Evolutionary conservation across 1,140 invertebrate genomes (phyloP).

Genomic region (Musca domestica): DNA sequence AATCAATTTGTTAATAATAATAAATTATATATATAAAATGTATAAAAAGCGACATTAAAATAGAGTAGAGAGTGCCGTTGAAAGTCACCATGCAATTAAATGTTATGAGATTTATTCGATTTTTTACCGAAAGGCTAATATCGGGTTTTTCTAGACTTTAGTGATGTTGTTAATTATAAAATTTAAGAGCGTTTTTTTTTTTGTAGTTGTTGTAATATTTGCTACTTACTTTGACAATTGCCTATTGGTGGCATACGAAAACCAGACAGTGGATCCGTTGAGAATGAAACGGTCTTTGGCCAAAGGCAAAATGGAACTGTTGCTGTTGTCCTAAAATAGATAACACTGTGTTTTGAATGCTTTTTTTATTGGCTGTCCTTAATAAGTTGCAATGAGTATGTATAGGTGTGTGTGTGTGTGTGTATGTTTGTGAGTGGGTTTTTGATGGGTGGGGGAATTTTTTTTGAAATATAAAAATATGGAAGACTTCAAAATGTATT

Average conservation of each 20-base stretch:
- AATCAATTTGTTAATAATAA: no score
- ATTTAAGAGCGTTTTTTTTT: neutral
- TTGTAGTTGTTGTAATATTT: neutral
- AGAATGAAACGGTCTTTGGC: conserved; percentile 80
- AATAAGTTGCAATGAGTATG: conserved; percentile 30
- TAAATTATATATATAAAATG: neutral
- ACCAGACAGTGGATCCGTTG: conserved; percentile 75
- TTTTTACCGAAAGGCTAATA: neutral
- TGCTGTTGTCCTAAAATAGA: conserved; percentile 88
- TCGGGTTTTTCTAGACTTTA: neutral
- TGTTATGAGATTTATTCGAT: neutral
- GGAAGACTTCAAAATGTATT: no score
- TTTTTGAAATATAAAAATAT: neutral
- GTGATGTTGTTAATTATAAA: neutral
- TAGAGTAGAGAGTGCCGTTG: neutral
- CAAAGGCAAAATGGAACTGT: conserved; percentile 87
- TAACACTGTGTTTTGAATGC: conserved; percentile 68
- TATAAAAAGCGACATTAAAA: neutral
- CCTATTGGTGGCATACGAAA: conserved; percentile 83
- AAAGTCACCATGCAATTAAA: neutral
- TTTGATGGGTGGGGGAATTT: neutral
- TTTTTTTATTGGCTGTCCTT: conserved; percentile 54
- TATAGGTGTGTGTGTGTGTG: conserved; percentile 1
- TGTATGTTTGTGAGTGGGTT: neutral
- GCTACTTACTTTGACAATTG: conserved; percentile 82